phyloP scores from a whole-genome alignment of 2,797 vertebrate species.

The Tinamus major region DNA sequence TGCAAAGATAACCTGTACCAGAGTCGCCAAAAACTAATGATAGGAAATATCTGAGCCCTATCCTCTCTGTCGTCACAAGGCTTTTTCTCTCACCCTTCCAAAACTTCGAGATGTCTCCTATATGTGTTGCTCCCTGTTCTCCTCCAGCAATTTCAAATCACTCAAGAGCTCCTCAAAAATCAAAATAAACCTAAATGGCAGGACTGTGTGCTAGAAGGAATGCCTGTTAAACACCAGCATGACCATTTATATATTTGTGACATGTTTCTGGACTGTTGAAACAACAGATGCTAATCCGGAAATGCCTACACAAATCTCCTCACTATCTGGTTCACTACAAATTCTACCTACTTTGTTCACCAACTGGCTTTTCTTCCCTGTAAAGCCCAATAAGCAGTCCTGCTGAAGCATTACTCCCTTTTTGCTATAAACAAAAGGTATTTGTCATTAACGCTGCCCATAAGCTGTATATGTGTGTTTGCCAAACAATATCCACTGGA shows the following conservation, averaged over 20 bases:
- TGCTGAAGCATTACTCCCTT: slow-evolving; percentile 35
- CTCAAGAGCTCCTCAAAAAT: slow-evolving; percentile 33
- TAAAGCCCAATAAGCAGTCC: slow-evolving; percentile 42
- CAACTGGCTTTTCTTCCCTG: slow-evolving; percentile 33
- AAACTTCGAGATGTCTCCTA: slow-evolving; percentile 46
- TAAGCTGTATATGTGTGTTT: background rate
- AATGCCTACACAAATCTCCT: slow-evolving; percentile 19
- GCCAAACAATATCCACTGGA: background rate
- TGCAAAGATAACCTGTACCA: background rate
- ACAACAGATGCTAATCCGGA: slow-evolving; percentile 57
- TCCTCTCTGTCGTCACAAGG: background rate
- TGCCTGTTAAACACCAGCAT: slow-evolving; percentile 10
- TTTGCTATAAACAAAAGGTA: slow-evolving; percentile 43
- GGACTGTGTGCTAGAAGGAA: slow-evolving; percentile 21
- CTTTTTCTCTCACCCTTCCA: background rate
- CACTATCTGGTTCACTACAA: slow-evolving; percentile 43
- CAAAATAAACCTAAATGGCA: slow-evolving; percentile 49
- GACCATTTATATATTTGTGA: slow-evolving; percentile 6
- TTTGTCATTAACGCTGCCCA: background rate
- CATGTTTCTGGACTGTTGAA: slow-evolving; percentile 40
- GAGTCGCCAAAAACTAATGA: background rate
- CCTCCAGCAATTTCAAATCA: slow-evolving; percentile 48
- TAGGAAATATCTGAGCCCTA: background rate
- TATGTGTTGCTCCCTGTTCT: slow-evolving; percentile 41
- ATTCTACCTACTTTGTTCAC: slow-evolving; percentile 8